Evolutionary conservation across 2,113 vertebrate species (phyloP).

Genomic region (Periophthalmodon schlosseri): DNA sequence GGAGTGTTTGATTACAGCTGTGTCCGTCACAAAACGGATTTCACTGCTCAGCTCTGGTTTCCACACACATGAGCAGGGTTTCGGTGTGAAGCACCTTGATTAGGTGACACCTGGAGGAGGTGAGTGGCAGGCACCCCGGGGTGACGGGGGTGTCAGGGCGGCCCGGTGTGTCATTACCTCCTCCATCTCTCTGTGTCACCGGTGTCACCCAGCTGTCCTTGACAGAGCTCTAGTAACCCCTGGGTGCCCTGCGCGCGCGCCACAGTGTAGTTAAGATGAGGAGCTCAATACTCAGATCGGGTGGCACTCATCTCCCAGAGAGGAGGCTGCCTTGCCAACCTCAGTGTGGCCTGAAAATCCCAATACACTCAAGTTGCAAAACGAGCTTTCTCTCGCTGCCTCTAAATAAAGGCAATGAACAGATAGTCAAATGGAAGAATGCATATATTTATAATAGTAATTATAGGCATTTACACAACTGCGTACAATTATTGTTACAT

Average conservation of each 20-base stretch:
- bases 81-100: conserved; percentile 50
- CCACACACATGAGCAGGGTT: conserved; percentile 1
- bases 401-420: neutral
- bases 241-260: conserved; percentile 27
- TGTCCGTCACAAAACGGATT: conserved; percentile 13
- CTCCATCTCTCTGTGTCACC: conserved; percentile 44
- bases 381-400: neutral
- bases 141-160: conserved; percentile 55
- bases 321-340: conserved; percentile 28
- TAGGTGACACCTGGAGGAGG: conserved; percentile 60
- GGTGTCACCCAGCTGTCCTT: conserved; percentile 59
- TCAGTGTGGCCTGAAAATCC: conserved; percentile 20
- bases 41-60: conserved; percentile 16
- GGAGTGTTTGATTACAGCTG: conserved; percentile 9
- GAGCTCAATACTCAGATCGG: conserved; percentile 59
- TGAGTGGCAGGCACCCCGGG: conserved; percentile 58
- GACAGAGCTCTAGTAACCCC: conserved; percentile 29
- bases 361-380: conserved; percentile 20
- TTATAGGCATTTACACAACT: neutral
- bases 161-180: conserved; percentile 72
- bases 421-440: neutral
- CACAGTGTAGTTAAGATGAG: conserved; percentile 62
- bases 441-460: neutral
- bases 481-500: neutral
- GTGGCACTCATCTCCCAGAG: conserved; percentile 46